A percentile compares a stretch with the other conserved stretches of the same genome.
These are phyloP conservation scores for Ictidomys tridecemlineatus DNA, from an alignment of 2,113 vertebrate species.

Conservation along the genomic window DNA sequence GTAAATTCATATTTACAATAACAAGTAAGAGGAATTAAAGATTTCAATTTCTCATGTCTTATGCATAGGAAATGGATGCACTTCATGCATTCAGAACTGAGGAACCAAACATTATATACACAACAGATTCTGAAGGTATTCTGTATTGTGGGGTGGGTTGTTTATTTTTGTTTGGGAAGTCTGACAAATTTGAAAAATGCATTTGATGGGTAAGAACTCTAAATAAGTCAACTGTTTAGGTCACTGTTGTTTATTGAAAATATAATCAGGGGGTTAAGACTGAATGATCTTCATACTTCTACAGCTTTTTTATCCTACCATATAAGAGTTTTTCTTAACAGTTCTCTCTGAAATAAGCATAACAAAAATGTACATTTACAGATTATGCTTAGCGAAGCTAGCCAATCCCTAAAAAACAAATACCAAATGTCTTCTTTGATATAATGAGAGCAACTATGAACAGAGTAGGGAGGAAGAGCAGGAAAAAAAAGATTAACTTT, in stretches of 20 bases:
- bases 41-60: constrained; percentile 30
- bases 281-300: not conserved
- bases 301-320: not conserved
- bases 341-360: constrained; percentile 11
- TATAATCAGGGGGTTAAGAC: not conserved
- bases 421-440: no score
- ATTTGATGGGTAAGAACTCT: not conserved
- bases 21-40: constrained; percentile 14
- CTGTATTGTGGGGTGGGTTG: not conserved
- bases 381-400: no score
- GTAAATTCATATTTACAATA: constrained; percentile 59
- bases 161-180: not conserved
- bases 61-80: not conserved
- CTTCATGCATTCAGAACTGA: not conserved
- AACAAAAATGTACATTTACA: not conserved
- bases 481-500: no score
- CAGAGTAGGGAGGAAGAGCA: no score
- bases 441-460: no score
- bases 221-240: not conserved
- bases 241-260: not conserved
- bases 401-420: no score
- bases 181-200: constrained; percentile 29
- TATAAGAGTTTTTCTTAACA: not conserved
- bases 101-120: not conserved
- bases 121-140: not conserved